Evolutionary conservation across 1,140 invertebrate genomes (phyloP).

Genomic region (Rhysida immarginata): DNA sequence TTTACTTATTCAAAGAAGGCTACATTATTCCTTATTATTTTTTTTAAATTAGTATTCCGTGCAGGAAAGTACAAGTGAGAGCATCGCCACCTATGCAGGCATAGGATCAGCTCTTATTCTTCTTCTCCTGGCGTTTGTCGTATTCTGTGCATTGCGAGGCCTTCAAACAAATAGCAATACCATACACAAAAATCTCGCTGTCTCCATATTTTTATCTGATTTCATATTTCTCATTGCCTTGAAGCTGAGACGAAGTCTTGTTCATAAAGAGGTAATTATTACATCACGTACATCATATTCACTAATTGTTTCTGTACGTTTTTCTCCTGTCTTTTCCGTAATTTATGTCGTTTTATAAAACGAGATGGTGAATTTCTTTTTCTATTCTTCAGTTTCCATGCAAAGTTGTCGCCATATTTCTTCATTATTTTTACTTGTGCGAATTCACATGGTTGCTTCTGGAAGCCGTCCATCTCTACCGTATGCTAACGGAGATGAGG

Average conservation of each 20-base stretch:
- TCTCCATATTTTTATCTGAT: conserved; percentile 72
- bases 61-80: conserved; percentile 63
- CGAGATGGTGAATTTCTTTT: too few relatives aligned
- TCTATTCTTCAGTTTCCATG: conserved; percentile 49
- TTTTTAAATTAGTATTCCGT: conserved; percentile 40
- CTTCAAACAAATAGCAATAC: conserved; percentile 78
- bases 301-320: too few relatives aligned
- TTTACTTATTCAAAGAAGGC: conserved; percentile 1
- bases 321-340: too few relatives aligned
- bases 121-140: conserved; percentile 41
- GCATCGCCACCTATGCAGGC: conserved; percentile 73
- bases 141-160: conserved; percentile 60
- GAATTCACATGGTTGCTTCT: conserved; percentile 82
- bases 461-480: conserved; percentile 78
- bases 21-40: neutral
- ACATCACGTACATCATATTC: too few relatives aligned
- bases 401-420: conserved; percentile 72
- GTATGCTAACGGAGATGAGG: conserved; percentile 87
- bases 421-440: conserved; percentile 84
- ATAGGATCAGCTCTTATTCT: conserved; percentile 56
- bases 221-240: conserved; percentile 71
- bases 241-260: conserved; percentile 54
- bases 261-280: conserved; percentile 36
- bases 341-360: too few relatives aligned
- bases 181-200: conserved; percentile 82